phyloP scores from a whole-genome alignment of 2,797 vertebrate genomes.

The Rhinichthys osculus region DNA sequence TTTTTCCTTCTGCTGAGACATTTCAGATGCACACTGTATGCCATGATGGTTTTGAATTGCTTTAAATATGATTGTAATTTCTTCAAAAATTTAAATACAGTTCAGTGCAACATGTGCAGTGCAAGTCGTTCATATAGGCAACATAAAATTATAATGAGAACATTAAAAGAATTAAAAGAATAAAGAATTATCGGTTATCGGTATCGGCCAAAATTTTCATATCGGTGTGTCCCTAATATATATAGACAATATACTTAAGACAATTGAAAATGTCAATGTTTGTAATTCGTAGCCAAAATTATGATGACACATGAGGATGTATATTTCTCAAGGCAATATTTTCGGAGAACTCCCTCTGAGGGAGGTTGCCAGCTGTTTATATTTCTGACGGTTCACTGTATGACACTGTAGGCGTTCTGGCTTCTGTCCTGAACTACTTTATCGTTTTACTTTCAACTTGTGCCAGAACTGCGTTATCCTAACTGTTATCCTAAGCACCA shows the following conservation, averaged over 20 bases:
- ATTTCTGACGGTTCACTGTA: conserved; percentile 9
- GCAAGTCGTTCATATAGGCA: no score
- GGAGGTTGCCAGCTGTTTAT: neutral
- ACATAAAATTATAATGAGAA: no score
- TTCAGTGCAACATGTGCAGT: no score
- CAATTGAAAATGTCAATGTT: neutral
- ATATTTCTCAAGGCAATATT: neutral
- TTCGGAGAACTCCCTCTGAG: neutral
- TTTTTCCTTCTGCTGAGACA: no score
- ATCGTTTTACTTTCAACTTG: conserved; percentile 6
- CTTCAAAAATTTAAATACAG: no score
- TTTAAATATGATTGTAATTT: no score
- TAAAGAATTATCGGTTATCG: no score
- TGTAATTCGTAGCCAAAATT: neutral
- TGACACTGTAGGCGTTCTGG: neutral
- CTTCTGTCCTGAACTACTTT: conserved; percentile 14
- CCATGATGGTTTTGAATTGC: no score
- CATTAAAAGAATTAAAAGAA: no score
- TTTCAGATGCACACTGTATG: no score
- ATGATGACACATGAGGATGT: neutral
- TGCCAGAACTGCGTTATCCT: conserved; percentile 1
- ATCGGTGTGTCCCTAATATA: no score
- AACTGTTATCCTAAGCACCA: neutral
- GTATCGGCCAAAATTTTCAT: no score
- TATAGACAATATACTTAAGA: neutral